Evolutionary conservation across 2,888 invertebrate genomes (phyloP).

Genomic region (Syrista parreyssii): DNA sequence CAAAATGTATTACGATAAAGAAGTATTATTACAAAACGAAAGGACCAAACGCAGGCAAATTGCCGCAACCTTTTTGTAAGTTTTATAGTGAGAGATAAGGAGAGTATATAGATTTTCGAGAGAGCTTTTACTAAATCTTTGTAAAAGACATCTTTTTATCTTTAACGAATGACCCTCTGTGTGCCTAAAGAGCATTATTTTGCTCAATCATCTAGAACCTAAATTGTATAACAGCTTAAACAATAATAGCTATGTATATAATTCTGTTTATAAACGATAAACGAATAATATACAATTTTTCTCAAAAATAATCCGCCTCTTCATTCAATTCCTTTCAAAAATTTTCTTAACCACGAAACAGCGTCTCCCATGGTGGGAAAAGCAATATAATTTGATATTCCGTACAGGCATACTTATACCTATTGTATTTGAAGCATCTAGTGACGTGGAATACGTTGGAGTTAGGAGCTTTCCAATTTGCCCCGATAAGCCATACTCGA

Average conservation of each 20-base stretch:
- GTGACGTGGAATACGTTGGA: background rate
- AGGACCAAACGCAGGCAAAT: background rate
- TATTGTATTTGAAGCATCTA: background rate
- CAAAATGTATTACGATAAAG: conserved; percentile 9
- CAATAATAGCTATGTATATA: background rate
- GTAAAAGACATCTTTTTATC: conserved; percentile 10
- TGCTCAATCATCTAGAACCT: conserved; percentile 13
- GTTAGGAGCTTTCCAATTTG: no score
- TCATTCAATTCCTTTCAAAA: background rate
- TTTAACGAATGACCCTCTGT: background rate
- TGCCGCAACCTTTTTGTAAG: conserved; percentile 8
- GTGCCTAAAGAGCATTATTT: conserved; percentile 21
- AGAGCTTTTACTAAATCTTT: conserved; percentile 15
- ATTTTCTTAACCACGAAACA: background rate
- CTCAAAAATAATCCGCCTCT: background rate
- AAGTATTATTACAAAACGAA: background rate
- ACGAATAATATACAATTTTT: conserved; percentile 8
- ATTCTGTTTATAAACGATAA: background rate
- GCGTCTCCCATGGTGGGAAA: background rate
- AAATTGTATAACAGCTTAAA: conserved; percentile 15
- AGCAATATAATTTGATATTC: background rate
- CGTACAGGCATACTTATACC: background rate
- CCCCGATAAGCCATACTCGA: no score
- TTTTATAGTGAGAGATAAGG: conserved; percentile 7
- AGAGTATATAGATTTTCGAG: conserved; percentile 8